Percentiles rank a stretch among this genome's conserved stretches.
Evolutionary conservation across 2,888 invertebrate species (phyloP).

Genomic region (Andrena bucephala): DNA sequence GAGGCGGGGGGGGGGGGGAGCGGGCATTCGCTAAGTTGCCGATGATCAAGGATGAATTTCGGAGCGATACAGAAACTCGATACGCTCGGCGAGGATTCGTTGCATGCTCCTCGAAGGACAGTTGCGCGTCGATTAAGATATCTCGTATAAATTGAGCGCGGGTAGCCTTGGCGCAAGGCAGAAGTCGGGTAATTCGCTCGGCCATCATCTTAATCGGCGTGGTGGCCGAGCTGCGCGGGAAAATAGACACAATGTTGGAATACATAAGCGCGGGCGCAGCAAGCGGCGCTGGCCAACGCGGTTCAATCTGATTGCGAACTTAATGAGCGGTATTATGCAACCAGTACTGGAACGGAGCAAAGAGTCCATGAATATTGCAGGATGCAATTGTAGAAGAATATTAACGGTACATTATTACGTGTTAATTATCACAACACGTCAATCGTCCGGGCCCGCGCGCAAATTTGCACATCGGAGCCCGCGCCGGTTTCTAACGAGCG

Average conservation of each 20-base stretch:
- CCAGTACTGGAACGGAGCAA: slow-evolving; percentile 60
- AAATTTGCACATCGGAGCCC: slow-evolving; percentile 40
- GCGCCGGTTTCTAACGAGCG: slow-evolving; percentile 37
- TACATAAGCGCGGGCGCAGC: slow-evolving; percentile 36
- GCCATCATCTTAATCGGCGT: slow-evolving; percentile 44
- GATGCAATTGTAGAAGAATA: slow-evolving; percentile 61
- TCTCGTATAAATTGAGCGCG: not conserved
- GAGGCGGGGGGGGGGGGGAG: too few relatives aligned
- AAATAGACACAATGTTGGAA: slow-evolving; percentile 55
- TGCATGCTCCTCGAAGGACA: not conserved
- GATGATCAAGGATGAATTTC: too few relatives aligned
- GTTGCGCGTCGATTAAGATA: not conserved
- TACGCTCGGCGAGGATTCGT: too few relatives aligned
- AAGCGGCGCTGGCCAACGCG: slow-evolving; percentile 40
- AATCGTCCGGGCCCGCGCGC: slow-evolving; percentile 45
- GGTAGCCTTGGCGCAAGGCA: not conserved
- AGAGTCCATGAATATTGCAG: slow-evolving; percentile 61
- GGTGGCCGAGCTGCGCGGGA: slow-evolving; percentile 21
- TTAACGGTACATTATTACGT: slow-evolving; percentile 68
- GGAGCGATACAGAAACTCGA: too few relatives aligned
- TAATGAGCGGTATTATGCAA: slow-evolving; percentile 72
- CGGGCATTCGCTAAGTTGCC: too few relatives aligned
- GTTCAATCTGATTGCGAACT: slow-evolving; percentile 66
- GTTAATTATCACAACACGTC: slow-evolving; percentile 64
- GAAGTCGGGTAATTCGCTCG: slow-evolving; percentile 39